Base-by-base conservation (phyloP, 2,888 invertebrate genomes). In the Sinotaia quadrata region DNA sequence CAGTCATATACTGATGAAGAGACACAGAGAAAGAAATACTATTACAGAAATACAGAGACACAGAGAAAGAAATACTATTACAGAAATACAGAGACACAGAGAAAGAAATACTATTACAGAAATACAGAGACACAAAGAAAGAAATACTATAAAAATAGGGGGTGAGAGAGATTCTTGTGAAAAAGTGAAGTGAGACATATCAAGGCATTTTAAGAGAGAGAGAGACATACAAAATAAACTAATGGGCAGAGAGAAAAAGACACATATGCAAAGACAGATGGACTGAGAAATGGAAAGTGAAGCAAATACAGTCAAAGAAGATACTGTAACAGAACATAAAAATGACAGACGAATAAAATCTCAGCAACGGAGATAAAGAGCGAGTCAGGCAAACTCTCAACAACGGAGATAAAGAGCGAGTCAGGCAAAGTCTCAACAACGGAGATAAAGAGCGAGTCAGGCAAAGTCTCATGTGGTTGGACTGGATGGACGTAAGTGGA, bases 111-210 rank as follows among this genome's bases (percentile, higher is more conserved):
- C 49, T 21, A n/a, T 21, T 24, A 49, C 49, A 49, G 21, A 15
- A n/a, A 49, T 24, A 15, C 49, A 49, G 21, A 15, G 21, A 49
- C 49, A 49, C 49, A 15, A n/a, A 49, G 21, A 49, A n/a, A 49
- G 21, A 24, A n/a, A 49, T 24, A 15, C 31, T 15, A 56, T 12
- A 33, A 21, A 2, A 21, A 34, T 33, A 56, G 56, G 34, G 56
- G 37, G 36, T 37, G 57, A 57, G 21, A 57, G 57, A 57, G 36
- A 56, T 33, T 34, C n/a, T 34, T 33, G 34, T 33, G 34, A n/a
- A 56, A 21, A 56, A 34, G 34, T 1, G 10, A 21, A 4, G 33
- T 10, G 33, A 33, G 3, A 33, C 12, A 36, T 21, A 57, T 34
- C 34, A 37, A 57, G 36, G 37, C 15, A 57, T 21, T 37, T 21